A percentile compares a stretch with the other conserved stretches of the same genome.
These are phyloP conservation scores for Sisyra terminalis DNA, from an alignment of 2,888 invertebrate genomes.

Conservation along the genomic window DNA sequence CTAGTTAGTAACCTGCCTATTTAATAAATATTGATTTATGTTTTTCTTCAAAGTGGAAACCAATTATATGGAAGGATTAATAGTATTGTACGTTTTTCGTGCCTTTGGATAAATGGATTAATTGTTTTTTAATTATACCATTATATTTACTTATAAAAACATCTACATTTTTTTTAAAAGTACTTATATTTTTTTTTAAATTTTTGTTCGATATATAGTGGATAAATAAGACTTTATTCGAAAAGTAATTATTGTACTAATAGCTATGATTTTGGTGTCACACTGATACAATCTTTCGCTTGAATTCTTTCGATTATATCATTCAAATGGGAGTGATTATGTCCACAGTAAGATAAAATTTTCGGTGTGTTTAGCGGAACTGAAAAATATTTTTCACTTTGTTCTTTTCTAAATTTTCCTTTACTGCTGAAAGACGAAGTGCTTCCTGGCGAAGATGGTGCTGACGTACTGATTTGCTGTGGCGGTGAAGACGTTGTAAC, in stretches of 20 bases:
- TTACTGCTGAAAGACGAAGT: constrained; percentile 2
- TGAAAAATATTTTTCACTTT: neutral
- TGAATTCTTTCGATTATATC: constrained; percentile 8
- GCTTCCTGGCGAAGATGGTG: neutral
- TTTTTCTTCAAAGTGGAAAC: no score
- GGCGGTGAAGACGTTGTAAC: constrained; percentile 5
- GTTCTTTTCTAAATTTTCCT: constrained; percentile 2
- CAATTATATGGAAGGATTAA: no score
- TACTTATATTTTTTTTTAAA: no score
- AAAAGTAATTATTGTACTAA: neutral
- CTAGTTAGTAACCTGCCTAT: no score
- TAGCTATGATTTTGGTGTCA: constrained; percentile 6
- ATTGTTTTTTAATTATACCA: no score
- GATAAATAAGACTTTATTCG: neutral
- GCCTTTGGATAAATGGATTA: no score
- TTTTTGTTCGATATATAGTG: no score
- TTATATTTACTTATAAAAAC: no score
- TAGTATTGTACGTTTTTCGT: no score
- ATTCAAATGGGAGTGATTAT: constrained; percentile 7
- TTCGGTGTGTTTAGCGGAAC: constrained; percentile 1
- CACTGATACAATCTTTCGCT: constrained; percentile 7
- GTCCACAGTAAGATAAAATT: constrained; percentile 7
- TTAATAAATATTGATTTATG: no score
- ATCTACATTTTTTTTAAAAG: no score
- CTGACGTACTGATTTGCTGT: neutral